Evolutionary conservation across 2,797 vertebrate genomes (phyloP), one percentile per base, ranked within the genome.

Genomic region (Leuciscus waleckii): DNA sequence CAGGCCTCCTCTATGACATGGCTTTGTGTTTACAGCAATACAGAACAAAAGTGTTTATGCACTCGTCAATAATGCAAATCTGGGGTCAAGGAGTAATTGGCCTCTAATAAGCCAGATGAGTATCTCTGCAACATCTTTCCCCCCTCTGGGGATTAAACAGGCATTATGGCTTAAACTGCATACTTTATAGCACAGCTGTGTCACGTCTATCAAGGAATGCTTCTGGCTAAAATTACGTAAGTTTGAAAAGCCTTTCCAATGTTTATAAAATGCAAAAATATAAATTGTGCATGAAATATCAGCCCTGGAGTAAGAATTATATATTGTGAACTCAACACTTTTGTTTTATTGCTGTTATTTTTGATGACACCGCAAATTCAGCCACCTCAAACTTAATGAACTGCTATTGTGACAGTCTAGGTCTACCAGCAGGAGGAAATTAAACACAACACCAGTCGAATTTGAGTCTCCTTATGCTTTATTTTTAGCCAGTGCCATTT

Each of bases 401-500:
- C 83, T 85, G 84, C 83, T 85, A 81, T 37, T 51, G 65, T 84
- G 35, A 78, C 74, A 56, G 70, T 13, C 41, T 43, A n/a, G n/a
- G n/a, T n/a, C n/a, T n/a, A n/a, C n/a, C 41, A 81, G 67, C 58
- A 65, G 16, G 32, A 76, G 54, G 73, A 82, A 81, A 86, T 76
- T 83, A 83, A 86, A 84, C 79, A 75, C 46, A 90, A 90, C 75
- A 89, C 70, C 41, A 77, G 65, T 37, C 69, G 77, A 46, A 13
- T 76, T 17, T 17, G 41, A 35, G 85, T 46, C 81, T 84, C 81
- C 69, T 63, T 84, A 21, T 14, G 29, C 56, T 73, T 79, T 83
- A 67, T 85, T 83, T 79, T 76, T 76, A 81, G 74, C 16, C 74
- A 26, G 49, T 78, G 54, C 84, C 88, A 92, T 88, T 91, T 86